A percentile compares a stretch with the other conserved stretches of the same genome.
Conservation (phyloP, 2,888 invertebrate species). For the Drosophila melanocephala region DNA sequence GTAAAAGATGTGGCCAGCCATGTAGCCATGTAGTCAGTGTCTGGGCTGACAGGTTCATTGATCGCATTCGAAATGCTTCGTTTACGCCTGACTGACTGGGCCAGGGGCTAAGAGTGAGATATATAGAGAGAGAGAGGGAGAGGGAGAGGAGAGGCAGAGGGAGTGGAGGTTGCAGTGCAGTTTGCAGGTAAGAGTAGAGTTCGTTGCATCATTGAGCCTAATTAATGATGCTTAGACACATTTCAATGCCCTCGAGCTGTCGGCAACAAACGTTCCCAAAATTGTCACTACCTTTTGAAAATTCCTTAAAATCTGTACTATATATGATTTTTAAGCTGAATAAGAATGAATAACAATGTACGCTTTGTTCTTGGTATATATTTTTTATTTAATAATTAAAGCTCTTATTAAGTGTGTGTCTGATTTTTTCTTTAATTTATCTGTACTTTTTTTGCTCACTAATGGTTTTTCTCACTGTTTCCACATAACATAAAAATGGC, state of each 20-base stretch:
- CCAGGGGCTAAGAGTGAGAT: neutral
- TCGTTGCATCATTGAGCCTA: slow-evolving; percentile 45
- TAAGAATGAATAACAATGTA: neutral
- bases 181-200: slow-evolving; percentile 17
- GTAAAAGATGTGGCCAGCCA: slow-evolving; percentile 56
- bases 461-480: slow-evolving; percentile 18
- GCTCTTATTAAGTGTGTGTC: slow-evolving; percentile 79
- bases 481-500: slow-evolving; percentile 66
- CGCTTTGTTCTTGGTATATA: slow-evolving; percentile 63
- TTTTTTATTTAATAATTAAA: slow-evolving; percentile 81
- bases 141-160: neutral
- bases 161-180: neutral
- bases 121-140: neutral
- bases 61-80: slow-evolving; percentile 77
- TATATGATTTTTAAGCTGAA: neutral
- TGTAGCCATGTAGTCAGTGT: slow-evolving; percentile 20
- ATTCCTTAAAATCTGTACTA: slow-evolving; percentile 37
- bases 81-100: slow-evolving; percentile 35
- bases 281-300: slow-evolving; percentile 50
- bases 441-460: slow-evolving; percentile 29
- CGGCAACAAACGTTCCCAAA: slow-evolving; percentile 41
- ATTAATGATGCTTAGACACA: slow-evolving; percentile 70
- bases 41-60: slow-evolving; percentile 72
- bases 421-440: slow-evolving; percentile 16
- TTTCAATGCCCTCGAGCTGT: slow-evolving; percentile 59